phyloP scores from a whole-genome alignment of 2,888 invertebrate genomes.

The Sylvicola cinctus region DNA sequence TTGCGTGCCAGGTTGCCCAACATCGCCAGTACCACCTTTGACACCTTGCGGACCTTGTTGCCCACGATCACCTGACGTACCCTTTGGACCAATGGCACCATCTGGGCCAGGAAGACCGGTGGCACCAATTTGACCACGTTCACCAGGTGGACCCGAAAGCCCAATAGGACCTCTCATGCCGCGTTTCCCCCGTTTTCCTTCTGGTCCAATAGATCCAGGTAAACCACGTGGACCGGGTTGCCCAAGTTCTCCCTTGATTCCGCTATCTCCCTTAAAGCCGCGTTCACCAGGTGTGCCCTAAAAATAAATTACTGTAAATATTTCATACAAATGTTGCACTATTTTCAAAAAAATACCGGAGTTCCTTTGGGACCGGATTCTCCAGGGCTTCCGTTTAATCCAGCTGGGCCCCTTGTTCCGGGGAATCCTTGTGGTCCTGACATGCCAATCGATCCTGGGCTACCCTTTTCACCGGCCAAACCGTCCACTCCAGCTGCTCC shows the following conservation, averaged over 20 bases:
- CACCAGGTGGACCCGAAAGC: slow-evolving; percentile 47
- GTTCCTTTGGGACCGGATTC: slow-evolving; percentile 54
- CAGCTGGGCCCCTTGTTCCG: slow-evolving; percentile 58
- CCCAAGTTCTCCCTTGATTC: slow-evolving; percentile 56
- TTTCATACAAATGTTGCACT: background rate
- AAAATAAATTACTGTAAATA: slow-evolving; percentile 3
- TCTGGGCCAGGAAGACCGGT: slow-evolving; percentile 56
- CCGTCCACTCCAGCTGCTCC: slow-evolving; percentile 67
- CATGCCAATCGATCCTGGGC: slow-evolving; percentile 46
- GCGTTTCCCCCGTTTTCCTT: slow-evolving; percentile 61
- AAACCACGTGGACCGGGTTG: slow-evolving; percentile 50
- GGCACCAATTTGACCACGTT: slow-evolving; percentile 30
- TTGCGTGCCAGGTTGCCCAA: slow-evolving; percentile 34
- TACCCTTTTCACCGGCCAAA: slow-evolving; percentile 59
- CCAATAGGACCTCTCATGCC: slow-evolving; percentile 60
- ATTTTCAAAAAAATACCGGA: slow-evolving; percentile 26
- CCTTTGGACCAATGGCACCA: slow-evolving; percentile 58
- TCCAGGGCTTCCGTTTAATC: slow-evolving; percentile 51
- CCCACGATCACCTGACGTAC: slow-evolving; percentile 51
- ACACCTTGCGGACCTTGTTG: slow-evolving; percentile 38
- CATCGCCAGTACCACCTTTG: slow-evolving; percentile 38
- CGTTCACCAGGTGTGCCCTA: slow-evolving; percentile 59
- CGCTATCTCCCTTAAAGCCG: slow-evolving; percentile 59
- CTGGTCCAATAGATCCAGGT: slow-evolving; percentile 51
- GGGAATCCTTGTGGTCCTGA: slow-evolving; percentile 65